Base-by-base conservation (phyloP, 1,140 invertebrate genomes). In the Cheumatopsyche charites region DNA sequence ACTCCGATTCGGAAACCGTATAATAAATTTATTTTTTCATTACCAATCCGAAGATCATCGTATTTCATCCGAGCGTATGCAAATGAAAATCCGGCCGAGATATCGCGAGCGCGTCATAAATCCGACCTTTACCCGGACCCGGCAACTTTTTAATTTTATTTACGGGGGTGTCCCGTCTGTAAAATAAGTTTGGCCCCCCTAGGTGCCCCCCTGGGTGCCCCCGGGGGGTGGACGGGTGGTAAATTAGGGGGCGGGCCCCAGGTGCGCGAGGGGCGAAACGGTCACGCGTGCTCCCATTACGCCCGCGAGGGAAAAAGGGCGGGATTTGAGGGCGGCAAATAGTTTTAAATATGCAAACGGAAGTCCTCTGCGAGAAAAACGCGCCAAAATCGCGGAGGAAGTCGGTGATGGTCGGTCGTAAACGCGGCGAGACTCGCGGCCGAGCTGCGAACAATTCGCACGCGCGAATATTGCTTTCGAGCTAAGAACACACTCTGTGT, bases 231-330 rank as follows among this genome's bases (percentile, higher is more conserved):
- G 41, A 42, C 13, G 43, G 11, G 2, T 12, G 43, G 11, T 19
- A 52, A 52, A 52, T 17, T 52, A 3, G 49, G 23, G 49, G 19
- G 49, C 9, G 65, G 29, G 66, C 1, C 71, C 21, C 72, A 73
- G 72, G 72, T 73, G 72, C 45, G 21, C 47, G 9, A 3, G 25
- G 49, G 52, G 49, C 42, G 52, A 62, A 70, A 70, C 41, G 72
- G 72, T 70, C 72, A 65, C 72, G 69, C 72, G 72, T 70, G 72
- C 25, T 42, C 72, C 72, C 47, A 73, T 73, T 73, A 73, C 23
- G 43, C 12, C 47, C 36, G 49, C 47, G 21, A 47, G 55, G 13
- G 63, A 11, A 47, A 21, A 21, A n/a, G 15, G 43, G 63, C 43
- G 36, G 63, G 25, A 47, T 67, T 67, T 67, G 43, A 67, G 63